phyloP scores from a whole-genome alignment of 1,140 invertebrate species.

The Copidosoma floridanum region DNA sequence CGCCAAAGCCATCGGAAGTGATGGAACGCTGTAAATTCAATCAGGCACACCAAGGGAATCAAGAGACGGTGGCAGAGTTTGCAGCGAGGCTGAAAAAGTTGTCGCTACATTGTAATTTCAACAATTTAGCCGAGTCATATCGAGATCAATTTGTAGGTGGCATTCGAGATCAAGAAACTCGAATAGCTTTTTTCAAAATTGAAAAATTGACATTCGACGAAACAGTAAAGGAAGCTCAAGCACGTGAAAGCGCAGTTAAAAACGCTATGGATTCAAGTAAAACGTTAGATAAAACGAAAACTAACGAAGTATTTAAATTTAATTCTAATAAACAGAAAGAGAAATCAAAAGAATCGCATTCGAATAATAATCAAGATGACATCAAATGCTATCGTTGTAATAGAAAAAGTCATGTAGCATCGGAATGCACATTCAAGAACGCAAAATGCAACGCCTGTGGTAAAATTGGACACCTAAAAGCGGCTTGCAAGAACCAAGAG shows the following conservation, averaged over 20 bases:
- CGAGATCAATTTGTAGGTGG: constrained; percentile 19
- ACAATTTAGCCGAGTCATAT: constrained; percentile 4
- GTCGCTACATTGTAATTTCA: constrained; percentile 10
- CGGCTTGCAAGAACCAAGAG: constrained; percentile 9
- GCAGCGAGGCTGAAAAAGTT: no score
- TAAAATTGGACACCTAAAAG: not conserved
- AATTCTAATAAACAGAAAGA: constrained; percentile 1
- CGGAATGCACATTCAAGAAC: not conserved
- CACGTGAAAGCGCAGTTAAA: constrained; percentile 20
- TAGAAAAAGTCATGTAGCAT: not conserved
- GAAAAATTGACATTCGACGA: constrained; percentile 6
- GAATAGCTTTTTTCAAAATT: constrained; percentile 15
- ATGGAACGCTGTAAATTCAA: constrained; percentile 13
- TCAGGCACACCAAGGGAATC: constrained; percentile 5
- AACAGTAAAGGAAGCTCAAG: constrained; percentile 13
- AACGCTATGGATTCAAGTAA: constrained; percentile 1
- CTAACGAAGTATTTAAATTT: not conserved
- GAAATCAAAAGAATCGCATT: not conserved
- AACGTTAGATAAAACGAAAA: not conserved
- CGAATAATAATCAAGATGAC: not conserved
- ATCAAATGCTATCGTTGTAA: constrained; percentile 11
- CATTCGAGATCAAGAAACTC: no score
- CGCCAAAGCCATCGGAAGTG: no score
- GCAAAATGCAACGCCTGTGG: constrained; percentile 4
- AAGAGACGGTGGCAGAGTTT: constrained; percentile 15